These are phyloP conservation scores for Chaetops frenatus DNA, from an alignment of 2,113 vertebrate species.

Conservation along the genomic window DNA sequence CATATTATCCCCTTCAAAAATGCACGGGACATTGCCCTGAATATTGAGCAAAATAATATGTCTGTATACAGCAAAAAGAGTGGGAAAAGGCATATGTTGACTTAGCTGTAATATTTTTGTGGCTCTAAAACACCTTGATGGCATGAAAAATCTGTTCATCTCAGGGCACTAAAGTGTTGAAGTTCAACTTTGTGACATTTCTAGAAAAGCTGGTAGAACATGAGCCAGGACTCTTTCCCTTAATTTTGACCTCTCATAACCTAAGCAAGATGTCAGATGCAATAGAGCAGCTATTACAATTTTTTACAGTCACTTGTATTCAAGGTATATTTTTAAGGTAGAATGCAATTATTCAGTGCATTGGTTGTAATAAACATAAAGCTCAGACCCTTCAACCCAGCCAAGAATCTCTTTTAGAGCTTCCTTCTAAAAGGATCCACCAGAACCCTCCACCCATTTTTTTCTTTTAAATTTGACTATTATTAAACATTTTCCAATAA, in stretches of 20 bases:
- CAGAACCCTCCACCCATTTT: not conserved
- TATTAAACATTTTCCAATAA: not conserved
- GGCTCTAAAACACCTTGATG: not conserved
- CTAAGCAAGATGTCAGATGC: not conserved
- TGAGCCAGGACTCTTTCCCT: not conserved
- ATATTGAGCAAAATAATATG: not conserved
- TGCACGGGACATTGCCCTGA: not conserved
- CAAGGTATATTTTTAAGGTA: not conserved
- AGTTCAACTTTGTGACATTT: not conserved
- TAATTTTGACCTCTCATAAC: not conserved
- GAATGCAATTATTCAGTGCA: not conserved
- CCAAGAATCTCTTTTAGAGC: not conserved
- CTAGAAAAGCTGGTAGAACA: not conserved
- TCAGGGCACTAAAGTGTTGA: not conserved
- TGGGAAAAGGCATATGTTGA: not conserved
- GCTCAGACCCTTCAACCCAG: not conserved
- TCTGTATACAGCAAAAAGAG: not conserved
- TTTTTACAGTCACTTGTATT: not conserved
- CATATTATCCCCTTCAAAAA: not conserved
- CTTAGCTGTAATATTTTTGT: not conserved
- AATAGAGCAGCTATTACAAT: not conserved
- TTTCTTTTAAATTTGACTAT: not conserved
- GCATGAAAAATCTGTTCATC: not conserved
- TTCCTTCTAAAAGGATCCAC: not conserved
- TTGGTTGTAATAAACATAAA: not conserved